phyloP scores from a whole-genome alignment of 2,113 vertebrate species.

The Callipepla californica region DNA sequence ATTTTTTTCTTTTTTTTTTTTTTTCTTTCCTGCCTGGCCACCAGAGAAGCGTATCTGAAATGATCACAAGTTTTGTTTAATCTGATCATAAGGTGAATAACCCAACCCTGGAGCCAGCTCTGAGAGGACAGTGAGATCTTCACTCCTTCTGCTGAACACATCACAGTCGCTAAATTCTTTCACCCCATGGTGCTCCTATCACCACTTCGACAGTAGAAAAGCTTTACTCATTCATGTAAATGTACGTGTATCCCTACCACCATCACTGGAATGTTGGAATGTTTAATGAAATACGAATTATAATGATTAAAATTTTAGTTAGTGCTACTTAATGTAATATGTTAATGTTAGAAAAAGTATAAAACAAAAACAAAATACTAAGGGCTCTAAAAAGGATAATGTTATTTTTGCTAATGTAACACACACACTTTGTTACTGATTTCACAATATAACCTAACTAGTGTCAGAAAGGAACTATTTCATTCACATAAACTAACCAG shows the following conservation, averaged over 20 bases:
- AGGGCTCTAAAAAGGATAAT: background rate
- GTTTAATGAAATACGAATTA: background rate
- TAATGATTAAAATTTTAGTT: background rate
- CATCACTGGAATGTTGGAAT: background rate
- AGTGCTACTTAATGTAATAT: background rate
- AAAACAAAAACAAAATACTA: background rate
- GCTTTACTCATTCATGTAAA: background rate
- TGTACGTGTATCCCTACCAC: background rate
- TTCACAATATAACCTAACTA: conserved; percentile 27
- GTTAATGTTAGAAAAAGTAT: background rate
- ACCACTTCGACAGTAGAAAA: background rate
- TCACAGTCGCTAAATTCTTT: background rate
- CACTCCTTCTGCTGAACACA: background rate
- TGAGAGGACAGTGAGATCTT: background rate
- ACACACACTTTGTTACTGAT: background rate
- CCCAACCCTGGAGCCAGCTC: background rate
- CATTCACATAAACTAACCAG: background rate
- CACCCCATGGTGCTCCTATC: background rate
- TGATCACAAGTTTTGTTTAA: background rate
- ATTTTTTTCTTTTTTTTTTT: background rate
- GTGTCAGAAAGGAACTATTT: background rate
- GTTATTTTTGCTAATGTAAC: background rate
- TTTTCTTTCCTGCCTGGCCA: background rate
- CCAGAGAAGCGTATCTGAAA: background rate
- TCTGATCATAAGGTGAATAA: background rate